A percentile compares a stretch with the other conserved stretches of the same genome.
Conservation (phyloP, 2,888 invertebrate species). For the Hipparchia sbordonii region DNA sequence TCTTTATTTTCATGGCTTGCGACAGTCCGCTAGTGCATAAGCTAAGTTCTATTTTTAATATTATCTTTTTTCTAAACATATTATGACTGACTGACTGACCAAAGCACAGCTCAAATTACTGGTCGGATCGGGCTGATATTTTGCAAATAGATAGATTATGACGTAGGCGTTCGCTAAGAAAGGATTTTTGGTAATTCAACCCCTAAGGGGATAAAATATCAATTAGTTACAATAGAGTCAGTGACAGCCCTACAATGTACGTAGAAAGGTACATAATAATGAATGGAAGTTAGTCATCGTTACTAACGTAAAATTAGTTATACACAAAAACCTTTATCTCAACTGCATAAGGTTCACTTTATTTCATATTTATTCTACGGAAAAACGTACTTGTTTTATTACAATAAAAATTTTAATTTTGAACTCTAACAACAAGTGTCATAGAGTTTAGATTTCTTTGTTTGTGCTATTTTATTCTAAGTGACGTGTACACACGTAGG, state of each 20-base stretch:
- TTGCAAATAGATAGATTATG: too few species aligned
- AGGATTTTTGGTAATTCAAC: too few species aligned
- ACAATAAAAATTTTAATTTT: background rate
- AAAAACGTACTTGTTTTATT: background rate
- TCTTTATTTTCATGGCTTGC: background rate
- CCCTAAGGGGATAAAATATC: too few species aligned
- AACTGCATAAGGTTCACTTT: constrained; percentile 15
- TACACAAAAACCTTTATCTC: constrained; percentile 9
- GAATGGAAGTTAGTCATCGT: constrained; percentile 29
- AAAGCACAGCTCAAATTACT: too few species aligned
- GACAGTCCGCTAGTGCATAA: too few species aligned
- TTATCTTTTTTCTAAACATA: too few species aligned
- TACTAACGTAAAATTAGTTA: background rate
- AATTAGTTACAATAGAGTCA: too few species aligned
- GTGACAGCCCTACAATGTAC: background rate
- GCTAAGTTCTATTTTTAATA: too few species aligned
- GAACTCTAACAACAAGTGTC: background rate
- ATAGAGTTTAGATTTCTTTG: constrained; percentile 16
- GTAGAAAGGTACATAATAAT: constrained; percentile 18
- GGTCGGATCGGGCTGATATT: too few species aligned
- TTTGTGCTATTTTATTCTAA: background rate
- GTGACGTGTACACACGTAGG: constrained; percentile 19
- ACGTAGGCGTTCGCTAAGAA: too few species aligned
- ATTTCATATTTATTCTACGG: too few species aligned
- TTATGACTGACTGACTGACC: too few species aligned